Conservation (phyloP, 2,888 invertebrate genomes). For the Chironomus riparius region DNA sequence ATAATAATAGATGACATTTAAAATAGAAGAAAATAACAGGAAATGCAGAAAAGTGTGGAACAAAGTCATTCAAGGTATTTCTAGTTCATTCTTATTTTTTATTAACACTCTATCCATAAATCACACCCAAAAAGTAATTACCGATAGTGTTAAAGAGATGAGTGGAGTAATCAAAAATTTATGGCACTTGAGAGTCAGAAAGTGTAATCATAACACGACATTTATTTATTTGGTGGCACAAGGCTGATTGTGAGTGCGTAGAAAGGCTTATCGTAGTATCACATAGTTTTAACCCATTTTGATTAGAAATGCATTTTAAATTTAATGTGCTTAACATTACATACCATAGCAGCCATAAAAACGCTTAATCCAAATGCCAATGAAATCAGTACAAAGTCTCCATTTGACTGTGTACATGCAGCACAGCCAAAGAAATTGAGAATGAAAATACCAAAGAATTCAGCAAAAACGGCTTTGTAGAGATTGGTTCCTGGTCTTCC, state of each 20-base stretch:
- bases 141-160: background rate
- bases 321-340: conserved; percentile 31
- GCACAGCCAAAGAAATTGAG: conserved; percentile 87
- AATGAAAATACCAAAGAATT: conserved; percentile 76
- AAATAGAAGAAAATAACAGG: background rate
- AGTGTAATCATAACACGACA: too few relatives aligned
- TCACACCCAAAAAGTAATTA: too few relatives aligned
- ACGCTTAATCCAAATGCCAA: conserved; percentile 80
- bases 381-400: conserved; percentile 55
- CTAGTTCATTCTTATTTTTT: too few relatives aligned
- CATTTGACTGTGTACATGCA: conserved; percentile 53
- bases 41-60: background rate
- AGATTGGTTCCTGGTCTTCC: conserved; percentile 54
- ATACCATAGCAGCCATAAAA: conserved; percentile 69
- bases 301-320: background rate
- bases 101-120: too few relatives aligned
- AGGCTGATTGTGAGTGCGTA: too few relatives aligned
- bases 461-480: conserved; percentile 75
- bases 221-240: too few relatives aligned
- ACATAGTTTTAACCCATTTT: background rate
- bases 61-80: background rate
- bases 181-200: background rate
- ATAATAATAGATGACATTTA: background rate
- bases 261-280: background rate
- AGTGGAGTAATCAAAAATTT: background rate